Evolutionary conservation across 2,888 invertebrate genomes (phyloP), one percentile per base, ranked within the genome.

Genomic region (Ochropleura leucogaster): DNA sequence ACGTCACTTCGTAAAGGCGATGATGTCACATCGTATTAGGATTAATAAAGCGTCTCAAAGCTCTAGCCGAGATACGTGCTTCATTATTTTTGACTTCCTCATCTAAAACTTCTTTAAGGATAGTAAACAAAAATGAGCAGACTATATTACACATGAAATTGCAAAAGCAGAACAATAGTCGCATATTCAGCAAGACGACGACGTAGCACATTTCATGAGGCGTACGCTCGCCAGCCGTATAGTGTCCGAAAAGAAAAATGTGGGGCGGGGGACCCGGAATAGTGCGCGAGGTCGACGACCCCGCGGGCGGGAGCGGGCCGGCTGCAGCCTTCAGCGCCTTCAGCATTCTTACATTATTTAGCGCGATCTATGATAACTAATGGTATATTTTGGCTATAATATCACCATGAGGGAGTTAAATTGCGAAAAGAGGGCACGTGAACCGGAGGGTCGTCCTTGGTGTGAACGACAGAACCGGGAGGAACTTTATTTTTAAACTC

Each of bases 201-300:
- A 94, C 93, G 92, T 87, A 92, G 94, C 94, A 94, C 90, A 95
- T 94, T 95, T 92, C 86, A 89, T 87, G 90, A 91, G 89, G 79
- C 80, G 79, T 87, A 89, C 89, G 89, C 90, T 90, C 88, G 91
- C 90, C 91, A 91, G 91, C 91, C 92, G 90, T 91, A 90, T 89
- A 92, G 92, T 94, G 96, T 94, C 95, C 95, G 94, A 94, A 94
- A 95, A 95, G 95, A 95, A 95, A 95, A 95, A 95, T 95, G 91
- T 93, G 92, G 93, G 93, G 92, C 92, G 93, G 92, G 92, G 89
- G 91, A 89, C 87, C 88, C 89, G 90, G 90, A 89, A 92, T 90
- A 91, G 86, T 84, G 90, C 84, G 90, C 86, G 92, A 82, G 95
- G 95, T 94, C 95, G 88, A 91, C 89, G 95, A 95, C 93, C 96